These are phyloP conservation scores for Myripristis jacobus DNA, from an alignment of 2,797 vertebrate species.

Conservation along the genomic window DNA sequence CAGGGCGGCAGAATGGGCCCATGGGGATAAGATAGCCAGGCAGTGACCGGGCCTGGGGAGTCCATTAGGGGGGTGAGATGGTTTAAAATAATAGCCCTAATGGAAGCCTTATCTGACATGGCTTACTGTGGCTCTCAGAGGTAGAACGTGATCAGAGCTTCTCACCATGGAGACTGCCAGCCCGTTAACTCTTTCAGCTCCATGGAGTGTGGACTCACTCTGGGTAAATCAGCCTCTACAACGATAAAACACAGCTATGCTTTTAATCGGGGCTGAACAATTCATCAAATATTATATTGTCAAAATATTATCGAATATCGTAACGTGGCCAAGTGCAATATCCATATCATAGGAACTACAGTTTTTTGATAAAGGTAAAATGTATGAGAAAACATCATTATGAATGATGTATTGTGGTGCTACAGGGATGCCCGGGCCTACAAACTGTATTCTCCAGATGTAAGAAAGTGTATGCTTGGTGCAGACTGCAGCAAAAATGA, in stretches of 20 bases:
- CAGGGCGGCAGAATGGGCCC: conserved; percentile 64
- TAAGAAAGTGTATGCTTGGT: too few species aligned
- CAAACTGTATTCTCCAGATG: too few species aligned
- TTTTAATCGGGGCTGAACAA: background rate
- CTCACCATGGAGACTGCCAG: conserved; percentile 44
- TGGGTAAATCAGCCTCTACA: conserved; percentile 8
- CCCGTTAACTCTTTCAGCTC: conserved; percentile 43
- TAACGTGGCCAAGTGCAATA: background rate
- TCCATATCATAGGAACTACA: too few species aligned
- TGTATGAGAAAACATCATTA: too few species aligned
- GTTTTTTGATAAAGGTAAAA: too few species aligned
- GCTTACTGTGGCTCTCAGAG: conserved; percentile 51
- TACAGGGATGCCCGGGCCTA: too few species aligned
- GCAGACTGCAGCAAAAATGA: too few species aligned
- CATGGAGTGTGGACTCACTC: conserved; percentile 34
- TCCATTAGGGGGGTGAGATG: conserved; percentile 79
- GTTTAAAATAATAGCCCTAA: conserved; percentile 80
- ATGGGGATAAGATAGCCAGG: conserved; percentile 80
- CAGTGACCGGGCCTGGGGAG: conserved; percentile 61
- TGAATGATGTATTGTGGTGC: too few species aligned
- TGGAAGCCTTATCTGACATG: conserved; percentile 80
- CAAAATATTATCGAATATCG: background rate
- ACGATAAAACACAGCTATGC: conserved; percentile 5
- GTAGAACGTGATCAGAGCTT: conserved; percentile 42
- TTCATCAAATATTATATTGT: too few species aligned